Evolutionary conservation across 2,113 vertebrate genomes (phyloP), one percentile per base, ranked within the genome.

Genomic region (Puntigrus tetrazona): DNA sequence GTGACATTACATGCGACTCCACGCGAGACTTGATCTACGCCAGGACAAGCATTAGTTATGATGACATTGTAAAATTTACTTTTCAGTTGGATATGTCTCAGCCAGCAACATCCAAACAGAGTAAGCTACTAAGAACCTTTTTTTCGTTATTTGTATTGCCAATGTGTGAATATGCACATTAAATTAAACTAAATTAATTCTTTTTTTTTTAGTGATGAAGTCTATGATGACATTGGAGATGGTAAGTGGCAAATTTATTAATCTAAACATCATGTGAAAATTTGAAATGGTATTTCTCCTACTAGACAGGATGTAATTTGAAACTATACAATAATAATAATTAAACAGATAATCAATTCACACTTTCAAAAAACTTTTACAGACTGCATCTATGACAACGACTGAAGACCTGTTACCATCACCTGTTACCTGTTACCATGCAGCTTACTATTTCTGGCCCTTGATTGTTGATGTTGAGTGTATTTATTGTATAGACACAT

Each of bases 211-310:
- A 98, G 97, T 1, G 96, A 98, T 72, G 97, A 98, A 29, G 99
- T 99, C 90, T 99, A 98, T 3, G 97, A 99, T 74, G 97, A 98
- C 29, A 93, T 98, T 84, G 95, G 94, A 90, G 96, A 97, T 0
- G 97, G 97, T 99, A 96, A 16, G 94, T 69, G 47, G 22, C 31
- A 1, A 82, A 25, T 74, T 57, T 4, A 75, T 50, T 27, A 27
- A 75, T 2, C 1, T 75, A 3, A 47, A 75, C 14, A 75, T 27
- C 11, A 72, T 1, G 22, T 72, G 36, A 41, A 41, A 41, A 41
- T 73, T 16, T 13, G 31, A 20, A 85, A 41, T 13, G 16, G 20
- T 55, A 1, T n/a, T 41, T 34, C 20, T 85, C 73, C 16, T 34
- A 13, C 16, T 41, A 6, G 8, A 52, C 31, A 25, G 7, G 11